Conservation (phyloP, 2,888 invertebrate species). For the Callyntrura sp. region DNA sequence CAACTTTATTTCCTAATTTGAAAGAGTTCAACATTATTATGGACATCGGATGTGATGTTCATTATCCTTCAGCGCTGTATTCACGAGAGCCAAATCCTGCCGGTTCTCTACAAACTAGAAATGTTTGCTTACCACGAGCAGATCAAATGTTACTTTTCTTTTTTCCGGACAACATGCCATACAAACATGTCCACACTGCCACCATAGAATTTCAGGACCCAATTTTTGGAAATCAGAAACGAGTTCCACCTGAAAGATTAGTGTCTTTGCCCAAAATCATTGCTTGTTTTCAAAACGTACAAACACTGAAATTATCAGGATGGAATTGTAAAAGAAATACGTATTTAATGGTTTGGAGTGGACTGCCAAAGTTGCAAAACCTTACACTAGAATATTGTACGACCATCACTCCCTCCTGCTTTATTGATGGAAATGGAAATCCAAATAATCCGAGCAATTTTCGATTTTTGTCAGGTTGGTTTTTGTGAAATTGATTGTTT, state of each 20-base stretch:
- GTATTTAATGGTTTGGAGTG: constrained; percentile 50
- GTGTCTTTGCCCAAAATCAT: constrained; percentile 29
- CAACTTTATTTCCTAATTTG: constrained; percentile 62
- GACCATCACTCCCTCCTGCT: constrained; percentile 40
- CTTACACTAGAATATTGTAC: constrained; percentile 38
- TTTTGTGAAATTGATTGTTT: no score
- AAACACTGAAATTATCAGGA: constrained; percentile 13
- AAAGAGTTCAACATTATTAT: constrained; percentile 50
- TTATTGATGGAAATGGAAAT: constrained; percentile 63
- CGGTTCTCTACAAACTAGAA: background rate
- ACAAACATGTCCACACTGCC: constrained; percentile 19
- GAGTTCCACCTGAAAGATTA: constrained; percentile 9
- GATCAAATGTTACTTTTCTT: constrained; percentile 69
- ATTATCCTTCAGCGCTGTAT: constrained; percentile 27
- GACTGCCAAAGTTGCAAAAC: constrained; percentile 34
- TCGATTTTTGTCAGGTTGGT: constrained; percentile 1
- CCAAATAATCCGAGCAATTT: constrained; percentile 45
- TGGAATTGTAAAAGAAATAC: constrained; percentile 52
- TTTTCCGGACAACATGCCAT: constrained; percentile 43
- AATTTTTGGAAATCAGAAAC: constrained; percentile 37
- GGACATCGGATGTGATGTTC: constrained; percentile 63
- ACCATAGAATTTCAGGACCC: constrained; percentile 43
- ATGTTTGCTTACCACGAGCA: constrained; percentile 66
- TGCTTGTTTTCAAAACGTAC: constrained; percentile 9
- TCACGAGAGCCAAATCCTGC: background rate